Base-by-base conservation (phyloP, 2,888 invertebrate species). In the Lasius platythorax region DNA sequence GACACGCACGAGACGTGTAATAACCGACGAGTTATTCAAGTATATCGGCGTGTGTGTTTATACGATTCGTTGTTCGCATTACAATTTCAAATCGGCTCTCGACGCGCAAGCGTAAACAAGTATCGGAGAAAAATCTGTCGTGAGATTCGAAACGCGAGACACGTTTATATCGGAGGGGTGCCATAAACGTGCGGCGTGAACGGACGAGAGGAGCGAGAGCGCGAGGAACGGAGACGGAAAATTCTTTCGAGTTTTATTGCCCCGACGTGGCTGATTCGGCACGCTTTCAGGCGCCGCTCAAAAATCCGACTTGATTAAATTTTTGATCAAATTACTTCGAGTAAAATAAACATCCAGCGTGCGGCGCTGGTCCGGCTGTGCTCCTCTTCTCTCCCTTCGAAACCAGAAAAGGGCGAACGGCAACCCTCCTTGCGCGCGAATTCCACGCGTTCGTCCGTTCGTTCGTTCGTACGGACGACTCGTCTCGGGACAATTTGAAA, bases 271-370 rank as follows among this genome's bases (percentile, higher is more conserved):
- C 92, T 90, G 92, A 94, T 95, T 95, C 92, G 94, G 91, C 91
- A 93, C 93, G 93, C 93, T 92, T 91, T 89, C 89, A 75, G 89
- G 89, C 89, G 91, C 91, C 88, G 93, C 90, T 94, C 92, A 95
- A 95, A 95, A 95, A 93, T 94, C 91, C 94, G 89, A 93, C 93
- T 94, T 95, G 95, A 95, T 95, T 95, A 95, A 95, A 95, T 95
- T 95, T 95, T 95, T 94, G 93, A 94, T 95, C 94, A 94, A 95
- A 95, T 95, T 95, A 95, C 95, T 94, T 94, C 93, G 91, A 93
- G 93, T 94, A 94, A 94, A 95, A 95, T 94, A 94, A 95, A 94
- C 94, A 94, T 93, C 91, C 92, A 87, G 87, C 82, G 67, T 15
- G 82, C 67, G 73, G 72, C 43, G 53, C 79, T 72, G 66, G 81